phyloP scores from a whole-genome alignment of 2,113 vertebrate species.

The Muntiacus reevesi region DNA sequence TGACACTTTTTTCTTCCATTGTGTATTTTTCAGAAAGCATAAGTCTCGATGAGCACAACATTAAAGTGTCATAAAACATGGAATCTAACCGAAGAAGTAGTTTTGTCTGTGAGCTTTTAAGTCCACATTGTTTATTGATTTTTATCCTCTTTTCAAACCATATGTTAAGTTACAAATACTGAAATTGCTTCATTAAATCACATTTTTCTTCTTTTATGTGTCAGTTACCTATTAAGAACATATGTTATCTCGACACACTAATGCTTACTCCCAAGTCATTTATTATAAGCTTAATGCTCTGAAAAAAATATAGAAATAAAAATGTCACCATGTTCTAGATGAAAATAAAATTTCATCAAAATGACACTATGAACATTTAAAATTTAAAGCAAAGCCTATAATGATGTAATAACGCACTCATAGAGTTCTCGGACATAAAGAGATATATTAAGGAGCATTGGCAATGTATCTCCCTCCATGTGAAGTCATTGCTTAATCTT shows the following conservation, averaged over 20 bases:
- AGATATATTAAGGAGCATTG: neutral
- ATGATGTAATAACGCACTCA: slow-evolving; percentile 61
- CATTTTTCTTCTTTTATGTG: slow-evolving; percentile 79
- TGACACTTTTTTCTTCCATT: neutral
- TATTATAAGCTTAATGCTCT: slow-evolving; percentile 36
- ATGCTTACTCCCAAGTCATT: slow-evolving; percentile 67
- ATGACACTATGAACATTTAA: slow-evolving; percentile 74
- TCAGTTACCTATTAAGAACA: slow-evolving; percentile 82
- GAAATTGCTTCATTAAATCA: slow-evolving; percentile 83
- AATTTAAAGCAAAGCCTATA: slow-evolving; percentile 67
- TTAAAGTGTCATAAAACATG: slow-evolving; percentile 65
- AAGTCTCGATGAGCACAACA: slow-evolving; percentile 57
- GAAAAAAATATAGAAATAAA: slow-evolving; percentile 73
- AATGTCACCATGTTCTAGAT: slow-evolving; percentile 62
- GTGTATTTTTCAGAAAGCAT: neutral
- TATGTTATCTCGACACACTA: slow-evolving; percentile 75
- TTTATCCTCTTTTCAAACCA: slow-evolving; percentile 78
- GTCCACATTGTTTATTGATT: slow-evolving; percentile 74
- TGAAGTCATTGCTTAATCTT: neutral
- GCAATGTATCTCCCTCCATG: neutral
- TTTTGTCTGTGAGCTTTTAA: slow-evolving; percentile 69
- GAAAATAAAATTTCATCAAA: slow-evolving; percentile 75
- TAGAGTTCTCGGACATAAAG: slow-evolving; percentile 1
- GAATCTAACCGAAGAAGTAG: slow-evolving; percentile 62
- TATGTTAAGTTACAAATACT: slow-evolving; percentile 77